Conservation (phyloP, 2,888 invertebrate genomes). For the Actias luna region DNA sequence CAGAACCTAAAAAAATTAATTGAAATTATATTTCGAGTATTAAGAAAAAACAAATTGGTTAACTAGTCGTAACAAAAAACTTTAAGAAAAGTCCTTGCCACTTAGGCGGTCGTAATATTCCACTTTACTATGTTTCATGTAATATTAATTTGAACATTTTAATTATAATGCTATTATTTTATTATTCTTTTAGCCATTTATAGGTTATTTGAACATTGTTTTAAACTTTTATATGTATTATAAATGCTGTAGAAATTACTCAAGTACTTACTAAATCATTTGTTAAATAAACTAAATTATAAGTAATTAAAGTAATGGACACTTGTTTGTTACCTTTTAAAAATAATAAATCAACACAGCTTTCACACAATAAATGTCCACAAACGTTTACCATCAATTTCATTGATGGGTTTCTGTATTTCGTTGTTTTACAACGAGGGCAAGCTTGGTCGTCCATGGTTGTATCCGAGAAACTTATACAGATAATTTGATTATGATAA, state of each 20-base stretch:
- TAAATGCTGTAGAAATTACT: background rate
- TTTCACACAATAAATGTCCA: slow-evolving; percentile 98
- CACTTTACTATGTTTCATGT: too few species aligned
- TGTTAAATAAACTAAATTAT: background rate
- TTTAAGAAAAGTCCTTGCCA: too few species aligned
- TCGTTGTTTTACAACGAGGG: slow-evolving; percentile 97
- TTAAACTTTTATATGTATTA: too few species aligned
- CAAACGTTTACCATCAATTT: slow-evolving; percentile 99
- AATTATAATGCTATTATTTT: too few species aligned
- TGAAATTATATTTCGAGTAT: too few species aligned
- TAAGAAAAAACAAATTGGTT: too few species aligned
- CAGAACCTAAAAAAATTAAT: slow-evolving; percentile 87
- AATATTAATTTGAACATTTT: too few species aligned
- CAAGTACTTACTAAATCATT: background rate
- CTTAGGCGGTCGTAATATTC: too few species aligned
- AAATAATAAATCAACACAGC: slow-evolving; percentile 97
- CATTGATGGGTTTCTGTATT: slow-evolving; percentile 97
- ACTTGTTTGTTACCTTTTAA: slow-evolving; percentile 88
- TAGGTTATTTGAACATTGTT: too few species aligned
- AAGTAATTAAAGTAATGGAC: background rate
- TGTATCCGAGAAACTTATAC: background rate
- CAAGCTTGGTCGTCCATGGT: slow-evolving; percentile 92
- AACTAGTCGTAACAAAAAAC: too few species aligned
- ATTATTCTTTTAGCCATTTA: too few species aligned
- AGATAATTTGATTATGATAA: background rate